Evolutionary conservation across 2,888 invertebrate genomes (phyloP).

Genomic region (Bombylius discolor): DNA sequence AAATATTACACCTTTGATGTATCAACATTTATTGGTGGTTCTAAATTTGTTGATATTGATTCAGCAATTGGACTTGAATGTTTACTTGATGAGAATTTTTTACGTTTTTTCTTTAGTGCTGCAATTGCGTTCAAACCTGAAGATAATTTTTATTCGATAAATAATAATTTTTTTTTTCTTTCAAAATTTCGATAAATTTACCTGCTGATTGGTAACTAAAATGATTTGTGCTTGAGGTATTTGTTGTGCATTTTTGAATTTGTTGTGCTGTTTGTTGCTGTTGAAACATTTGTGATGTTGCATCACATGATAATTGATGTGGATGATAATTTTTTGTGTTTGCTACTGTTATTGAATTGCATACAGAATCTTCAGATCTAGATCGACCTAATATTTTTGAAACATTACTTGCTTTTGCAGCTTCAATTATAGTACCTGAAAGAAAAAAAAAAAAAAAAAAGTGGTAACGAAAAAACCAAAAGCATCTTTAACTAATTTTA

Average conservation of each 20-base stretch:
- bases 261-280: background rate
- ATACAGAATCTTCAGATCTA: constrained; percentile 74
- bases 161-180: background rate
- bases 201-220: background rate
- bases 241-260: background rate
- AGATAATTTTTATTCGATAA: background rate
- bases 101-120: constrained; percentile 63
- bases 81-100: constrained; percentile 70
- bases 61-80: constrained; percentile 47
- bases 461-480: too few species aligned
- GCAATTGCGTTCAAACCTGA: constrained; percentile 49
- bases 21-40: background rate
- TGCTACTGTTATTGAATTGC: constrained; percentile 34
- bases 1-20: background rate
- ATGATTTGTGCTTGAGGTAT: background rate
- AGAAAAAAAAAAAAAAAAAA: background rate
- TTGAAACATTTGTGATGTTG: background rate
- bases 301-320: background rate
- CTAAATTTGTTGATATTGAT: constrained; percentile 26
- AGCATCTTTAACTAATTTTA: too few species aligned
- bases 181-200: background rate
- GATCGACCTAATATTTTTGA: constrained; percentile 67
- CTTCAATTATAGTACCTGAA: constrained; percentile 61
- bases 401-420: constrained; percentile 68
- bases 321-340: constrained; percentile 15